Evolutionary conservation across 2,113 vertebrate species (phyloP).

Genomic region (Oryzias javanicus): DNA sequence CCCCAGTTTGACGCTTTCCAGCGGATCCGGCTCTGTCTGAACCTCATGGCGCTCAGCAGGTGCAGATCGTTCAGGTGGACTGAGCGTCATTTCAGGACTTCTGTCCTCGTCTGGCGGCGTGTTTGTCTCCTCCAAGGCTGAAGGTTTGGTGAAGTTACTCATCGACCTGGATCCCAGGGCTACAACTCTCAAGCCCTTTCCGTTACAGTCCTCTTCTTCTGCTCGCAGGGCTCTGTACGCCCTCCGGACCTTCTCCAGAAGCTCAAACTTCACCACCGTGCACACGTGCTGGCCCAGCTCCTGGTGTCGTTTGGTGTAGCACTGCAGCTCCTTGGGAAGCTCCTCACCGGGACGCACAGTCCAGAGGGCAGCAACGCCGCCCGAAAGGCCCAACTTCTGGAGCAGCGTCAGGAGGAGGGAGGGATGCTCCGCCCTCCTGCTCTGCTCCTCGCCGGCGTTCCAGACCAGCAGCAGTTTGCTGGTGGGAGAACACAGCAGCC

Average conservation of each 20-base stretch:
- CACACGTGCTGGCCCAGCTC: constrained; percentile 76
- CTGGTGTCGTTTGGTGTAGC: constrained; percentile 56
- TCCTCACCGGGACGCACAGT: constrained; percentile 79
- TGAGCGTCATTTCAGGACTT: neutral
- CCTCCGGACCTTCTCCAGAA: constrained; percentile 66
- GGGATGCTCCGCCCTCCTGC: constrained; percentile 12
- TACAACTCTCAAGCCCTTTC: constrained; percentile 53
- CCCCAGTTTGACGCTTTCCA: too few relatives aligned
- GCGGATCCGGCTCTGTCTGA: too few relatives aligned
- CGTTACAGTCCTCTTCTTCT: constrained; percentile 14
- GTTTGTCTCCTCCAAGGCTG: constrained; percentile 8
- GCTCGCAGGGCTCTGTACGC: constrained; percentile 66
- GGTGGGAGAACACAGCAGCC: constrained; percentile 74
- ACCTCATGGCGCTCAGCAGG: neutral
- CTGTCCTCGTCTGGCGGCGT: constrained; percentile 2
- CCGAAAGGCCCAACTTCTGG: constrained; percentile 64
- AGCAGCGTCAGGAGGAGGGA: constrained; percentile 65
- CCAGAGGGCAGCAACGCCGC: constrained; percentile 66
- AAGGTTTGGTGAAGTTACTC: neutral
- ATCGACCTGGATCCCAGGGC: constrained; percentile 60
- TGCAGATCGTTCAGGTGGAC: neutral
- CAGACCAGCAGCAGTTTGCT: constrained; percentile 80
- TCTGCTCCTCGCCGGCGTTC: constrained; percentile 60
- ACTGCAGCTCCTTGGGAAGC: constrained; percentile 73
- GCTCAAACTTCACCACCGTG: constrained; percentile 79